Evolutionary conservation across 2,888 invertebrate genomes (phyloP).

Genomic region (Chesias legatella): DNA sequence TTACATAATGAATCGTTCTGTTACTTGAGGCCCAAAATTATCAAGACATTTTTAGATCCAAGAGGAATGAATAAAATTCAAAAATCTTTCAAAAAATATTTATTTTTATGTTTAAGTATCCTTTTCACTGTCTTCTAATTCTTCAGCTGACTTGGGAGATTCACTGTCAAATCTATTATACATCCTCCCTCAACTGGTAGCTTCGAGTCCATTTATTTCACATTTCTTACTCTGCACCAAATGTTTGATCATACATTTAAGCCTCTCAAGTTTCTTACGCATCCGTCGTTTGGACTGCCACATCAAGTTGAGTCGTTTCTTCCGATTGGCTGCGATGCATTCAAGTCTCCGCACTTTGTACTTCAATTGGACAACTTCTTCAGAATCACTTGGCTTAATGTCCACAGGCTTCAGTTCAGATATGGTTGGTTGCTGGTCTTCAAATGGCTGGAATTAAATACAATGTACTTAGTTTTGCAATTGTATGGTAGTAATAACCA

Average conservation of each 20-base stretch:
- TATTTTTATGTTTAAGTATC: too few relatives aligned
- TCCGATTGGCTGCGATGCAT: conserved; percentile 53
- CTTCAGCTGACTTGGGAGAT: too few relatives aligned
- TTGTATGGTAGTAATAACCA: too few relatives aligned
- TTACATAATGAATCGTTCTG: too few relatives aligned
- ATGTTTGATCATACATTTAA: conserved; percentile 54
- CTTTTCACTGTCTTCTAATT: too few relatives aligned
- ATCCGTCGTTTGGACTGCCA: conserved; percentile 52
- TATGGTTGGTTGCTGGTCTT: conserved; percentile 52
- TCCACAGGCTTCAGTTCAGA: conserved; percentile 40
- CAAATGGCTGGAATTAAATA: conserved; percentile 47
- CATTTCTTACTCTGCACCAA: conserved; percentile 45
- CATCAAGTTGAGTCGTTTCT: conserved; percentile 49
- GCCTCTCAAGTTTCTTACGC: conserved; percentile 46
- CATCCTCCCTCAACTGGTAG: too few relatives aligned
- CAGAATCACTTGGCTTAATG: conserved; percentile 46
- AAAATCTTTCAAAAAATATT: too few relatives aligned
- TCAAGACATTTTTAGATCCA: too few relatives aligned
- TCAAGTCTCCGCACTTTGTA: conserved; percentile 54
- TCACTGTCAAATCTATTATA: too few relatives aligned
- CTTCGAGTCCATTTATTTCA: not conserved
- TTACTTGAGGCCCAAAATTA: too few relatives aligned
- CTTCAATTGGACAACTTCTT: conserved; percentile 56
- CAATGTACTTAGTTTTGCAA: too few relatives aligned
- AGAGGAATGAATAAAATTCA: too few relatives aligned